A percentile compares a stretch with the other conserved stretches of the same genome.
phyloP scores from a whole-genome alignment of 2,113 vertebrate species.

The Tautogolabrus adspersus region DNA sequence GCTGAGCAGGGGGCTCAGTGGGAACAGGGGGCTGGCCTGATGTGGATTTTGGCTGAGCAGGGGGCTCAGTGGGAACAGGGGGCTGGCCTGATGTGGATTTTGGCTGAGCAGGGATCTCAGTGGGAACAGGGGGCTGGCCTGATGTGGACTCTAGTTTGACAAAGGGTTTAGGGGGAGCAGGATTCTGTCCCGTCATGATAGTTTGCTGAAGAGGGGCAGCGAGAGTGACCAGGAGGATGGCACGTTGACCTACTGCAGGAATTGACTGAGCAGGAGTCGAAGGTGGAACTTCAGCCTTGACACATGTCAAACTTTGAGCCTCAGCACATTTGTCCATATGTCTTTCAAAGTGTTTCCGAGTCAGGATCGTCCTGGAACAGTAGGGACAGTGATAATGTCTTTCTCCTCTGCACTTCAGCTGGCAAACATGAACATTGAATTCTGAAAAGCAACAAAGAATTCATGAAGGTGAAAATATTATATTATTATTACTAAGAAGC shows the following conservation, averaged over 20 bases:
- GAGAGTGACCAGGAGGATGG: conserved; percentile 21
- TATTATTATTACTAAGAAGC: background rate
- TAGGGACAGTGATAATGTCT: conserved; percentile 22
- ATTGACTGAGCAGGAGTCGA: no score
- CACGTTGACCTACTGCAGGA: background rate
- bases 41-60: background rate
- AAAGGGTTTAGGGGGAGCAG: background rate
- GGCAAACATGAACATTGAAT: conserved; percentile 3
- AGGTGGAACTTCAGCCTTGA: background rate
- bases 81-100: no score
- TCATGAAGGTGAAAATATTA: background rate
- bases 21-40: background rate
- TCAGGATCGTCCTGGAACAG: conserved; percentile 8
- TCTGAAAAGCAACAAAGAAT: background rate
- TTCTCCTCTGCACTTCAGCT: conserved; percentile 11
- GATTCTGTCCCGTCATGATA: background rate
- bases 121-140: no score
- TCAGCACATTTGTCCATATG: conserved; percentile 10
- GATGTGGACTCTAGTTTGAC: no score
- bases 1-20: background rate
- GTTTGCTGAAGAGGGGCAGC: background rate
- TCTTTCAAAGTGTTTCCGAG: conserved; percentile 17
- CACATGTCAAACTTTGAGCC: background rate
- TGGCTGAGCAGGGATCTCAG: no score
- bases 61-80: no score